phyloP scores from a whole-genome alignment of 2,888 invertebrate species.

The Sminthurinus aureus region DNA sequence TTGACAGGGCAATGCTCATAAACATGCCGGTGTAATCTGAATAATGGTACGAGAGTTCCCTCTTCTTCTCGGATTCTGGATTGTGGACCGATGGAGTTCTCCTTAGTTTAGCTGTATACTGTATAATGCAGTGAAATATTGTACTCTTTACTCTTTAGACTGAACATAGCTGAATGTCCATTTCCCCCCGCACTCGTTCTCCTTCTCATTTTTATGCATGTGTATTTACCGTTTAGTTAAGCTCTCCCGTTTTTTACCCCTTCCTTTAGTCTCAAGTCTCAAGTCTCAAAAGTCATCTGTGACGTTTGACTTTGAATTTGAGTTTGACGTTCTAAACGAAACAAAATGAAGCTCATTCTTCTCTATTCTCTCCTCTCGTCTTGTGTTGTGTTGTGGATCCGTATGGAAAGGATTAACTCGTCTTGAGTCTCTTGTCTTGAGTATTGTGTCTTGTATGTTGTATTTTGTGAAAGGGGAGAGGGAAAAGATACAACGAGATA shows the following conservation, averaged over 20 bases:
- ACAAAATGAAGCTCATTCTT: constrained; percentile 44
- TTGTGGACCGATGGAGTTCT: neutral
- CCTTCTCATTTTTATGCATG: neutral
- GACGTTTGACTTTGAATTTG: too few relatives aligned
- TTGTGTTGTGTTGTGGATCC: constrained; percentile 44
- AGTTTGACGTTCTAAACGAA: constrained; percentile 8
- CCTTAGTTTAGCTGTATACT: too few relatives aligned
- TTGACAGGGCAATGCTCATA: constrained; percentile 45
- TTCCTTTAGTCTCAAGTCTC: neutral
- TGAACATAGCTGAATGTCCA: too few relatives aligned
- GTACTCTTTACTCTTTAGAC: too few relatives aligned
- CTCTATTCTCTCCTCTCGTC: constrained; percentile 45
- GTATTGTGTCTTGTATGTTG: too few relatives aligned
- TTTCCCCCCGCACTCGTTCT: neutral
- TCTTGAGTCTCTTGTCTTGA: constrained; percentile 40
- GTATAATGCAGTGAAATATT: too few relatives aligned
- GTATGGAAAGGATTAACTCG: constrained; percentile 41
- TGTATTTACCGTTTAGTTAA: neutral
- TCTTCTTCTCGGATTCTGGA: constrained; percentile 3
- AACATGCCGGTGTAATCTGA: constrained; percentile 51
- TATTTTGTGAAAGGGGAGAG: constrained; percentile 19
- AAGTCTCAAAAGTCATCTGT: too few relatives aligned
- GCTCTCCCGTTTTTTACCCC: neutral
- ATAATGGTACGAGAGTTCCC: constrained; percentile 27
- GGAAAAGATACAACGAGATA: too few relatives aligned